A percentile compares a stretch with the other conserved stretches of the same genome.
phyloP scores from a whole-genome alignment of 1,140 invertebrate species.

The Choristoneura fumiferana region DNA sequence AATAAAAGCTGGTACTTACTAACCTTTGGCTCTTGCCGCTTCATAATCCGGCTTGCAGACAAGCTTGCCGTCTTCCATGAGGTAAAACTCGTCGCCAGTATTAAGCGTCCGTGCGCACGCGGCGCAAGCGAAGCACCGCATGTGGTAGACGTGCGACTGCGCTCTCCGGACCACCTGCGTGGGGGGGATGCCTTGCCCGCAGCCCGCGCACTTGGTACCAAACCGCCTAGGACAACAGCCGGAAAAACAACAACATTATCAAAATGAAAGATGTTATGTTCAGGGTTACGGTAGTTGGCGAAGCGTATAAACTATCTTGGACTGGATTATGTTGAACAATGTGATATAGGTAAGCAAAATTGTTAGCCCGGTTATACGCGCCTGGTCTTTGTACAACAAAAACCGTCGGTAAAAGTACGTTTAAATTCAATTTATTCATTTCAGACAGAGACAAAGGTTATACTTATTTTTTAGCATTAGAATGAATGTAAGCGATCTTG shows the following conservation, averaged over 20 bases:
- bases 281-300: background rate
- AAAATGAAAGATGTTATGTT: conserved; percentile 50
- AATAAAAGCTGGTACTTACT: conserved; percentile 22
- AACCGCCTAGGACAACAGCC: conserved; percentile 90
- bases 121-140: conserved; percentile 97
- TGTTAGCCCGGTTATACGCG: no score
- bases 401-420: no score
- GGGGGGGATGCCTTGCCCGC: conserved; percentile 97
- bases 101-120: conserved; percentile 96
- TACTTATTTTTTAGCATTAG: no score
- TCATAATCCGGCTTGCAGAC: conserved; percentile 99
- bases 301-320: no score
- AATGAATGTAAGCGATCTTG: no score
- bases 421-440: no score
- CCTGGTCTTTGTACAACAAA: no score
- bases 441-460: no score
- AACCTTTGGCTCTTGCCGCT: conserved; percentile 95
- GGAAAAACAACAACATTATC: conserved; percentile 72
- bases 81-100: conserved; percentile 98
- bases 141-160: conserved; percentile 97
- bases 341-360: no score
- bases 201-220: conserved; percentile 98
- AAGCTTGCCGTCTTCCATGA: conserved; percentile 98
- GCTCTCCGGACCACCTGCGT: conserved; percentile 96
- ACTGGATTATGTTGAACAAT: no score